Conservation (phyloP, 2,888 invertebrate genomes). For the Andrena bicolor region DNA sequence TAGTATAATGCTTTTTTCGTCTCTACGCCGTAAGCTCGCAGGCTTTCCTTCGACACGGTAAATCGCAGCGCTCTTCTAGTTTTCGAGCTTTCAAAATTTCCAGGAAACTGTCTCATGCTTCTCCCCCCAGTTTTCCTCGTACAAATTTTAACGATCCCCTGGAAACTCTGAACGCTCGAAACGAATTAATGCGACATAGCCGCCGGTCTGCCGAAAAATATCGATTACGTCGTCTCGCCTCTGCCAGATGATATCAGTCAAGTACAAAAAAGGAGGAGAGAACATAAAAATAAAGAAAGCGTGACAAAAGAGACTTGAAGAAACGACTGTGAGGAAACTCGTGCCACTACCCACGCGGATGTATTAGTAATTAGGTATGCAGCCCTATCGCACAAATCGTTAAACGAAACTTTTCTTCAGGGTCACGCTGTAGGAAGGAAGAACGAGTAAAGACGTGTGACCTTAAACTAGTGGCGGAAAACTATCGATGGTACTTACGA, state of each 20-base stretch:
- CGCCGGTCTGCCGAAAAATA: conserved; percentile 4
- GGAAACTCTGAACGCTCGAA: background rate
- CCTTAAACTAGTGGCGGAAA: no score
- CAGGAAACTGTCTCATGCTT: background rate
- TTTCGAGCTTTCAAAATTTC: background rate
- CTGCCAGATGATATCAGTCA: background rate
- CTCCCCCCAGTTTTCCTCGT: background rate
- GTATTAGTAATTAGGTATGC: background rate
- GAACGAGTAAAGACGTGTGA: conserved; percentile 28
- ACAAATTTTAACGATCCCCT: background rate
- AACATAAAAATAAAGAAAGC: background rate
- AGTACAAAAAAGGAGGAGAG: background rate
- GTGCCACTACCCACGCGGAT: background rate
- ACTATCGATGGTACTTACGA: no score
- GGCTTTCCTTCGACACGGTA: background rate
- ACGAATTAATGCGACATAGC: background rate
- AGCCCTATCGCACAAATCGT: background rate
- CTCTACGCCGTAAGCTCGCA: conserved; percentile 46
- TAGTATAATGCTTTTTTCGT: conserved; percentile 36
- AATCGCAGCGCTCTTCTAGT: background rate
- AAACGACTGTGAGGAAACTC: conserved; percentile 23
- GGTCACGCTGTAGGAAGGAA: conserved; percentile 42
- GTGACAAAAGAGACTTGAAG: background rate
- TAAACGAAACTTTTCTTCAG: conserved; percentile 20
- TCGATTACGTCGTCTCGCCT: background rate